These are phyloP conservation scores for Ceyx melanurus DNA, from an alignment of 2,113 vertebrate species.

Conservation along the genomic window DNA sequence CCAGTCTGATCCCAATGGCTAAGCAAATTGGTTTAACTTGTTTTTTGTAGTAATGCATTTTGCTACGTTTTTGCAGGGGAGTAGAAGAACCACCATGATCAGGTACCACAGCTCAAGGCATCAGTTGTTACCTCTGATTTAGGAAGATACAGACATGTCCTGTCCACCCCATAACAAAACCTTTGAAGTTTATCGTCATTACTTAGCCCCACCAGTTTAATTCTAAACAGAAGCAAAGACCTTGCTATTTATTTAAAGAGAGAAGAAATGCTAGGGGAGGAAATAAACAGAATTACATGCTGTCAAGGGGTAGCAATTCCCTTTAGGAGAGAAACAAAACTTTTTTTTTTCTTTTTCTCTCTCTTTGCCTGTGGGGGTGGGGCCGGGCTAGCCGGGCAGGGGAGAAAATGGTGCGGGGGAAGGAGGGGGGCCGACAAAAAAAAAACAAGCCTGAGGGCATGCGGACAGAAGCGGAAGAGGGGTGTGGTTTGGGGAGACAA, in stretches of 20 bases:
- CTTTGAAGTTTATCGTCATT: background rate
- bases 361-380: no score
- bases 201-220: background rate
- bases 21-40: constrained; percentile 4
- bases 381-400: no score
- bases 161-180: accelerated
- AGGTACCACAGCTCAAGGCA: background rate
- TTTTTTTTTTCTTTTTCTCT: no score
- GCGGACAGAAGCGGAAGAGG: no score
- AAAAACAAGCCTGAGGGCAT: no score
- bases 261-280: background rate
- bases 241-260: background rate
- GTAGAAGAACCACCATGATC: background rate
- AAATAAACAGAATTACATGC: background rate
- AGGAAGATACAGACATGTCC: background rate
- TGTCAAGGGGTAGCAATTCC: no score
- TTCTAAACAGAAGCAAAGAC: background rate
- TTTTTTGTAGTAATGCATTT: constrained; percentile 5
- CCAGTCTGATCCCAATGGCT: background rate
- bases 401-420: no score
- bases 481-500: no score
- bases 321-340: no score
- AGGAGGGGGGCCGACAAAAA: no score
- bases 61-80: background rate
- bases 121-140: background rate